Evolutionary conservation across 30 jellyfish, hydroid and myxozoan genomes (phyloP).

Genomic region (Chrysaora quinquecirrha): DNA sequence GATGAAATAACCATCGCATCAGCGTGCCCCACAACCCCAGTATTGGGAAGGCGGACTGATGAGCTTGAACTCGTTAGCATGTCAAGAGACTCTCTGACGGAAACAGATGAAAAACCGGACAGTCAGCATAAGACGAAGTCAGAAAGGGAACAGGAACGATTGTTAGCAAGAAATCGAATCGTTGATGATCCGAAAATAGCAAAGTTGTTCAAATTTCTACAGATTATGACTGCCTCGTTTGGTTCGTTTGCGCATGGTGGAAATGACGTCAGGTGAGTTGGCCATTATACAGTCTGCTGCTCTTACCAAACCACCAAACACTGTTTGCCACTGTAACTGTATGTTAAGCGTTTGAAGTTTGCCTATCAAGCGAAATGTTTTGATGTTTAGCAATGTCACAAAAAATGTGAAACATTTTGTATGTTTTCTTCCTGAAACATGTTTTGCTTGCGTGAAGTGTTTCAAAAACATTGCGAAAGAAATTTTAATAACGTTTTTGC

Average conservation of each 20-base stretch:
- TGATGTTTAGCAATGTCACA: too few species aligned
- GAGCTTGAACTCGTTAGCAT: conserved; percentile 1
- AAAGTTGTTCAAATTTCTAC: conserved; percentile 76
- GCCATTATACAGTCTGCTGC: too few species aligned
- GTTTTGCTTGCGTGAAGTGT: too few species aligned
- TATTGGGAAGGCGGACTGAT: conserved; percentile 35
- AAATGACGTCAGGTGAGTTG: conserved; percentile 95
- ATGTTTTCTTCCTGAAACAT: too few species aligned
- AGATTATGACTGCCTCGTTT: conserved; percentile 92
- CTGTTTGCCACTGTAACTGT: too few species aligned
- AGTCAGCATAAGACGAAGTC: background rate
- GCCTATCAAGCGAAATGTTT: too few species aligned
- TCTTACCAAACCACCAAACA: too few species aligned
- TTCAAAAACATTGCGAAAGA: too few species aligned
- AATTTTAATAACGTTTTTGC: too few species aligned
- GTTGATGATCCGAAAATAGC: conserved; percentile 93
- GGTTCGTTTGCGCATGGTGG: conserved; percentile 99
- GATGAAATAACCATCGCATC: conserved; percentile 1
- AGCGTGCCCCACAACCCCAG: conserved; percentile 65
- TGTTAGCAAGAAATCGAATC: conserved; percentile 61
- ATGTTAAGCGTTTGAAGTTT: too few species aligned
- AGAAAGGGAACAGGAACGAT: conserved; percentile 40
- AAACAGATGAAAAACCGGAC: conserved; percentile 28
- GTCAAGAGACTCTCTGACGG: background rate
- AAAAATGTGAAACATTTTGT: too few species aligned